Evolutionary conservation across 2,888 invertebrate species (phyloP).

Genomic region (Ligdia adustata): DNA sequence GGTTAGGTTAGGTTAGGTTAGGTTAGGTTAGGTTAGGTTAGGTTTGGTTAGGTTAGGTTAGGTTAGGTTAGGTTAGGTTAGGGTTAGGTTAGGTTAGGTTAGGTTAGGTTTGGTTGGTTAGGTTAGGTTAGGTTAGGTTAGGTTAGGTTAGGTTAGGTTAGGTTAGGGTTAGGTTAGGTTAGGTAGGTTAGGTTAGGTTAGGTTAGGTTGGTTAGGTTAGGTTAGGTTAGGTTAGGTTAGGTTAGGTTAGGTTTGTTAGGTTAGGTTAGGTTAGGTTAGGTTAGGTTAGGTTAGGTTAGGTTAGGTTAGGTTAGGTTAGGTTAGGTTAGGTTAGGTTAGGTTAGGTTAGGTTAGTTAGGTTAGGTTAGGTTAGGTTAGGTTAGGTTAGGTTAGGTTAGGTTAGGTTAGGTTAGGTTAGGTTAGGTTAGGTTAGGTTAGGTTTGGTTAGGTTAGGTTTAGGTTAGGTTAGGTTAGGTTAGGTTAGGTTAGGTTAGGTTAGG

Average conservation of each 20-base stretch:
- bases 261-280: slow-evolving; percentile 39
- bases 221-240: slow-evolving; percentile 36
- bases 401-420: slow-evolving; percentile 33
- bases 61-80: slow-evolving; percentile 36
- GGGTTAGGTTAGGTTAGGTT: slow-evolving; percentile 38
- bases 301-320: slow-evolving; percentile 30
- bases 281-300: slow-evolving; percentile 38
- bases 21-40: slow-evolving; percentile 29
- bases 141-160: slow-evolving; percentile 30
- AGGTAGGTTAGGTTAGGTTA: slow-evolving; percentile 35
- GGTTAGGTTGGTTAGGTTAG: slow-evolving; percentile 33
- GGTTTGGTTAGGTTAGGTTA: slow-evolving; percentile 37
- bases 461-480: slow-evolving; percentile 27
- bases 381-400: slow-evolving; percentile 30
- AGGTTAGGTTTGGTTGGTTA: slow-evolving; percentile 32
- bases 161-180: slow-evolving; percentile 23
- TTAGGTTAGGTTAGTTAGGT: slow-evolving; percentile 40
- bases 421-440: slow-evolving; percentile 31
- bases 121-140: slow-evolving; percentile 35
- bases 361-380: slow-evolving; percentile 32
- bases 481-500: slow-evolving; percentile 26
- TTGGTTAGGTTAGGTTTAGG: slow-evolving; percentile 26
- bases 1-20: slow-evolving; percentile 29
- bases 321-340: slow-evolving; percentile 40
- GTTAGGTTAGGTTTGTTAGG: slow-evolving; percentile 22